Base-by-base conservation (phyloP, 37 sponge, comb jelly and placozoan species). In the Chondrosia reniformis region DNA sequence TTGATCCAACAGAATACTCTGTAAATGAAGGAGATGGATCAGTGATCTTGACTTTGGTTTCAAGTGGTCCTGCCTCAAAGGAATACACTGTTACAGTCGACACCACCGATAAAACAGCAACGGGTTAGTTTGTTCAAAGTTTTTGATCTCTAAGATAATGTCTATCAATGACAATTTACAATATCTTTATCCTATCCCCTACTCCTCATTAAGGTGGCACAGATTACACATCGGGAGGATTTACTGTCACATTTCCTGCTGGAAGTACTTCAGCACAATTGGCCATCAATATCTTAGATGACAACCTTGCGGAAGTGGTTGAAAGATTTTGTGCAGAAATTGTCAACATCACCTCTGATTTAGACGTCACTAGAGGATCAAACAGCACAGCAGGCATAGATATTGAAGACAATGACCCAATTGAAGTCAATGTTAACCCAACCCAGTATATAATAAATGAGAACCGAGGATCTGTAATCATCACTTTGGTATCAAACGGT, bases 121-220 rank as follows among this genome's bases (percentile, higher is more conserved):
- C 15, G 39, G 72, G 72, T 69, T 24, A 69, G 72, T 58, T 59
- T 57, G 45, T 33, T 17, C 43, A 54, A 69, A 43, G n/a, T n/a
- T n/a, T n/a, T 0, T 55, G 72, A 10, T n/a, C n/a, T n/a, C n/a
- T n/a, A n/a, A n/a, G n/a, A n/a, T n/a, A n/a, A n/a, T n/a, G n/a
- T n/a, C n/a, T n/a, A n/a, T n/a, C n/a, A n/a, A n/a, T n/a, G n/a
- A n/a, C n/a, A n/a, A n/a, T n/a, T n/a, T n/a, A n/a, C n/a, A n/a
- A n/a, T n/a, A n/a, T n/a, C n/a, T 85, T 15, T 63, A 3, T 42
- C 76, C 83, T 56, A 56, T 84, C 67, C 72, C 76, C 8, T 86
- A 84, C 38, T 46, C 54, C 36, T 91, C 83, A 0, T 2, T 40
- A 25, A 59, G 61, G 22, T 59, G 61, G 61, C 7, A 17, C 5